Base-by-base conservation (phyloP, 2,888 invertebrate genomes). In the Stegana nigrithorax region DNA sequence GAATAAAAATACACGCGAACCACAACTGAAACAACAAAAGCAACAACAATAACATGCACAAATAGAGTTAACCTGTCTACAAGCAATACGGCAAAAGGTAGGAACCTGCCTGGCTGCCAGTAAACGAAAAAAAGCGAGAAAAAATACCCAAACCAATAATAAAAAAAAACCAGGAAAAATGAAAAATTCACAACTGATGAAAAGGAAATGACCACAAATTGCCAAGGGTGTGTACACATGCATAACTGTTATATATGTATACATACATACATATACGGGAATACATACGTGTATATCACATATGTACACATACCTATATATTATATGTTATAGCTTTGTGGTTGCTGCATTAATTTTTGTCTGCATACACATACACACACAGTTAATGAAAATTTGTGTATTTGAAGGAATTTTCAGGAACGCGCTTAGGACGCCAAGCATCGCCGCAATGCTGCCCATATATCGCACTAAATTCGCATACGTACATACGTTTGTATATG, bases 201-300 rank as follows among this genome's bases (percentile, higher is more conserved):
- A 76, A 76, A 74, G 77, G 78, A 77, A 77, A 76, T 77, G 80
- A 76, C 77, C 77, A 74, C 77, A 80, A 77, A 77, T 77, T 80
- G 73, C 68, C 70, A 67, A 62, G 65, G 68, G 63, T 53, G 60
- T 60, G 64, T 44, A 64, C 26, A 53, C 23, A 27, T 56, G n/a
- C n/a, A n/a, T n/a, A n/a, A n/a, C n/a, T n/a, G n/a, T n/a, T n/a
- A n/a, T n/a, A n/a, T n/a, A n/a, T n/a, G n/a, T n/a, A n/a, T n/a
- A n/a, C 50, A 29, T 27, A 27, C 19, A 58, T 27, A 19, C 45
- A 26, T 8, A 45, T 6, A 12, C n/a, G 32, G 8, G 10, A 32
- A 32, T n/a, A 55, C 55, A 55, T 4, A 36, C 55, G 36, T 19
- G 32, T 32, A 5, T 5, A 23, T 12, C n/a, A 53, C 53, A 29